Conservation (phyloP, 2,888 invertebrate species). For the Empis stercorea region DNA sequence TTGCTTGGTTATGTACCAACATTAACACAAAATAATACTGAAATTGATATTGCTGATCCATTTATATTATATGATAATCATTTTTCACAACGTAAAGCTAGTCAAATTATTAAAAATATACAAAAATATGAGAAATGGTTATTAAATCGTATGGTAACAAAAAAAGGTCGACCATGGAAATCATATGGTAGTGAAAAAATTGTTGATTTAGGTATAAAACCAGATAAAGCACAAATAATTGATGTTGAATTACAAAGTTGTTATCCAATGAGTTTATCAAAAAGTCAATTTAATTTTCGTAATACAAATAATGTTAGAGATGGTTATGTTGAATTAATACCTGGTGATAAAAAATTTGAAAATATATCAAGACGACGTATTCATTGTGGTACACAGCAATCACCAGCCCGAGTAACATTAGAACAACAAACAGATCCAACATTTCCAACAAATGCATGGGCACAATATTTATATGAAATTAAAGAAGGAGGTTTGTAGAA, state of each 20-base stretch:
- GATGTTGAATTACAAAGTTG: constrained; percentile 54
- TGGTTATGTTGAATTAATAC: constrained; percentile 53
- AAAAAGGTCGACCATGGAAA: constrained; percentile 43
- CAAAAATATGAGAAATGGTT: constrained; percentile 35
- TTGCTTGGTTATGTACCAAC: constrained; percentile 56
- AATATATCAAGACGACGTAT: constrained; percentile 45
- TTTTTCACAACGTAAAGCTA: constrained; percentile 32
- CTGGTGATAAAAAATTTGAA: constrained; percentile 41
- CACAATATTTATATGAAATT: constrained; percentile 47
- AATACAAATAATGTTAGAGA: constrained; percentile 46
- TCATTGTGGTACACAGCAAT: constrained; percentile 45
- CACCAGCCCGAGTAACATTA: constrained; percentile 36
- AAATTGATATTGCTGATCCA: constrained; percentile 47
- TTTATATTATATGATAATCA: constrained; percentile 54
- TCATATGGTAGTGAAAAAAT: constrained; percentile 52
- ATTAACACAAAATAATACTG: constrained; percentile 37
- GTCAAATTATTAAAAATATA: constrained; percentile 23
- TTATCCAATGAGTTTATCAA: constrained; percentile 41
- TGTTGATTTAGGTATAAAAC: constrained; percentile 42
- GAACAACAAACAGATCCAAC: constrained; percentile 54
- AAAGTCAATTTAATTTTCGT: constrained; percentile 41
- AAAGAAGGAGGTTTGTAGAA: constrained; percentile 23
- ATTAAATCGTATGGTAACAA: constrained; percentile 44
- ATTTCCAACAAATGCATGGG: constrained; percentile 56
- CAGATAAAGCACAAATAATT: constrained; percentile 42